phyloP scores from a whole-genome alignment of 2,888 invertebrate species.

The Autographa gamma region DNA sequence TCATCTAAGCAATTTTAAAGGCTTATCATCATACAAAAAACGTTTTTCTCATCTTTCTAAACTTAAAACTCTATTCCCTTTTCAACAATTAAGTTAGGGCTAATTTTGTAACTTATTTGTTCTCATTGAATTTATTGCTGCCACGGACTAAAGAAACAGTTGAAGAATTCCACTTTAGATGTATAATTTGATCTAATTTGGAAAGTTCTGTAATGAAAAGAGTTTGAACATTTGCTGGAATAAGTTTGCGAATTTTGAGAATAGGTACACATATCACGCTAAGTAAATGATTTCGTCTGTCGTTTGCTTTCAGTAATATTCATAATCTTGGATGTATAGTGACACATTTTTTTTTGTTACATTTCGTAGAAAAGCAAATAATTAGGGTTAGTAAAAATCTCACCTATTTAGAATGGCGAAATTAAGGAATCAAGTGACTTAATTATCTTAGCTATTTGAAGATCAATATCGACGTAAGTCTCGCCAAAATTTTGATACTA shows the following conservation, averaged over 20 bases:
- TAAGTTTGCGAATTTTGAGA: slow-evolving; percentile 8
- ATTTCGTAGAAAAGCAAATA: too few species aligned
- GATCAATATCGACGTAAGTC: too few species aligned
- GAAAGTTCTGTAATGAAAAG: slow-evolving; percentile 55
- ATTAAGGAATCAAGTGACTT: too few species aligned
- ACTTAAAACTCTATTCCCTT: slow-evolving; percentile 75
- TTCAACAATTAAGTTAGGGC: slow-evolving; percentile 76
- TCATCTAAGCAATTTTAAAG: slow-evolving; percentile 8
- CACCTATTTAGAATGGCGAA: too few species aligned
- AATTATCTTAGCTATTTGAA: too few species aligned
- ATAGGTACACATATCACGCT: background rate
- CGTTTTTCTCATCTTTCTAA: slow-evolving; percentile 62
- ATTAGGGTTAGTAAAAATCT: too few species aligned
- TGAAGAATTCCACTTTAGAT: slow-evolving; percentile 75
- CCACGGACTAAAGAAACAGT: slow-evolving; percentile 73
- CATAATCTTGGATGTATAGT: background rate
- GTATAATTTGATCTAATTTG: slow-evolving; percentile 72
- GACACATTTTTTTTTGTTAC: background rate
- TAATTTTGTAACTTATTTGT: slow-evolving; percentile 82
- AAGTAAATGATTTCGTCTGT: background rate
- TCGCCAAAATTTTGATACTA: too few species aligned
- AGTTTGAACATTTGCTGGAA: slow-evolving; percentile 20
- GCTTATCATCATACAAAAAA: slow-evolving; percentile 66
- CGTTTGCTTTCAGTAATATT: background rate
- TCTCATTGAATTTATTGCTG: slow-evolving; percentile 81